Percentiles rank a stretch among this genome's conserved stretches.
These are phyloP conservation scores for Strigamia maritima DNA, from an alignment of 2,888 invertebrate genomes.

Conservation along the genomic window DNA sequence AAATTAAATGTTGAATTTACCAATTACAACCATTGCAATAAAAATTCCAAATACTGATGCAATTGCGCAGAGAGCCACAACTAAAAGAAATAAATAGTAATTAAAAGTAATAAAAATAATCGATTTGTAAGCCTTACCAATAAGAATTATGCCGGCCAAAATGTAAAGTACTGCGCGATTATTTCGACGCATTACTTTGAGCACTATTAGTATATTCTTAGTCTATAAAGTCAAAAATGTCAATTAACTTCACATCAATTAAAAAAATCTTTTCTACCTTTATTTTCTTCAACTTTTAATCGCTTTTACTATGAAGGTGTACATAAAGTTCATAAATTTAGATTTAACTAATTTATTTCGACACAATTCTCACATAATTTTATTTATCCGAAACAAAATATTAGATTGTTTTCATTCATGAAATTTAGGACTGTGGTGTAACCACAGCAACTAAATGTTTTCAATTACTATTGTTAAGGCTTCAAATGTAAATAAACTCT, in stretches of 20 bases:
- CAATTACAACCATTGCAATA: not conserved
- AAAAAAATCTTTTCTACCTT: not conserved
- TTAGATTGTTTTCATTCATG: not conserved
- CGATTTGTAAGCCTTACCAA: not conserved
- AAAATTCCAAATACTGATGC: constrained; percentile 1
- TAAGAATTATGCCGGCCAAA: not conserved
- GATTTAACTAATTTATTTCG: too few relatives aligned
- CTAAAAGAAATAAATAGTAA: not conserved
- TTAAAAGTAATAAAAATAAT: not conserved
- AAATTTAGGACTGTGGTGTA: not conserved
- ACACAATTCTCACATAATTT: not conserved
- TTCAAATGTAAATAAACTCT: not conserved
- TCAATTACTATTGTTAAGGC: not conserved
- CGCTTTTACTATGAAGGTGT: too few relatives aligned
- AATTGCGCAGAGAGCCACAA: not conserved
- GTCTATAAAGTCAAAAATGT: too few relatives aligned
- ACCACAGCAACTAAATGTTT: not conserved
- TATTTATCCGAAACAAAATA: not conserved
- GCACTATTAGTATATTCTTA: too few relatives aligned
- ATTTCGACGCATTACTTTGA: too few relatives aligned
- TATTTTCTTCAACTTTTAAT: not conserved
- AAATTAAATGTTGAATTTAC: not conserved
- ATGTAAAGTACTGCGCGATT: not conserved
- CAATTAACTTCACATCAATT: too few relatives aligned
- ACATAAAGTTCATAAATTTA: too few relatives aligned